Conservation (phyloP, 2,888 invertebrate species). For the Ptilodon capucinus region DNA sequence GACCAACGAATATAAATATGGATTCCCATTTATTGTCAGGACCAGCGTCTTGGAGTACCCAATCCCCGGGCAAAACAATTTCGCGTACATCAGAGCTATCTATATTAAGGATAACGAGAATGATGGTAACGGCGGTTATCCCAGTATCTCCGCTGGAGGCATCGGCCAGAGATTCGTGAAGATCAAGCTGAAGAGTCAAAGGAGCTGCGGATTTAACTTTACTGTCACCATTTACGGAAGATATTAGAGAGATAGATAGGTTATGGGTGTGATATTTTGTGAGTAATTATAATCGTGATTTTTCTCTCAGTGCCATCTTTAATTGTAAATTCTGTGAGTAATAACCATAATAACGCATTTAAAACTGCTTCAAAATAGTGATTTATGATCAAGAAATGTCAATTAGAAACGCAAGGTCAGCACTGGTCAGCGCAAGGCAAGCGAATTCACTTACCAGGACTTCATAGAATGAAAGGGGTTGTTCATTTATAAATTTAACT, state of each 20-base stretch:
- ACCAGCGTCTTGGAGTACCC: slow-evolving; percentile 63
- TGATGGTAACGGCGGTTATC: slow-evolving; percentile 66
- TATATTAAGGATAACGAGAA: slow-evolving; percentile 59
- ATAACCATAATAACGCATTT: no score
- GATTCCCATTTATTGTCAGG: slow-evolving; percentile 63
- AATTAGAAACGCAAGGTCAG: no score
- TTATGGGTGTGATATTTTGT: neutral
- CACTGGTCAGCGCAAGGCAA: no score
- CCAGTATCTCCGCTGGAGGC: slow-evolving; percentile 64
- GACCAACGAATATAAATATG: slow-evolving; percentile 62
- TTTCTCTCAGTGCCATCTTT: neutral
- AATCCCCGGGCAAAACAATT: slow-evolving; percentile 58
- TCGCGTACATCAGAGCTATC: slow-evolving; percentile 62
- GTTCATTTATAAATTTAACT: neutral
- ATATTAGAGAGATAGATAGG: slow-evolving; percentile 36
- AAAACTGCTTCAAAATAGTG: no score
- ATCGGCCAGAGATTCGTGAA: slow-evolving; percentile 68
- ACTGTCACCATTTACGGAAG: slow-evolving; percentile 71
- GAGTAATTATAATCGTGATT: neutral
- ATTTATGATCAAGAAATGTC: no score
- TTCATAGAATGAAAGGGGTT: neutral
- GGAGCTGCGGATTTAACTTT: slow-evolving; percentile 66
- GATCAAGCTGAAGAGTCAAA: slow-evolving; percentile 71
- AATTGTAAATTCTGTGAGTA: neutral
- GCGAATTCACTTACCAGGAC: neutral